Conservation (phyloP, 2,888 invertebrate genomes). For the Pachycephus smyrnensis region DNA sequence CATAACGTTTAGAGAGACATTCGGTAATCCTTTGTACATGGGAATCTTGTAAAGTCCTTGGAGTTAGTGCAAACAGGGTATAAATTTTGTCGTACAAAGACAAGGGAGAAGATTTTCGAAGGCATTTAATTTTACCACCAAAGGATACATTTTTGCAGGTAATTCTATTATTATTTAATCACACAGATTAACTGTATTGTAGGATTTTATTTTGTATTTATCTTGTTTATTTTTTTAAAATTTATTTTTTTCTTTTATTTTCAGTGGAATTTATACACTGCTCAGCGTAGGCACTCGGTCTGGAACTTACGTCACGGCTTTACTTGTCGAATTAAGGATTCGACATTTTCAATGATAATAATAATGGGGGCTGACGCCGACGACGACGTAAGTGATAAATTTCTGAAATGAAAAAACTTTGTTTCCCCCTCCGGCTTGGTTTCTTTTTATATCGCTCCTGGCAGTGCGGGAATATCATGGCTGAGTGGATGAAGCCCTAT, state of each 20-base stretch:
- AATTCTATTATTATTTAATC: neutral
- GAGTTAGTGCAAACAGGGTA: neutral
- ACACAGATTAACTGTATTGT: neutral
- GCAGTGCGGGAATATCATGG: conserved; percentile 7
- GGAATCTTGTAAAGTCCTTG: neutral
- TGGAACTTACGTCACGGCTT: neutral
- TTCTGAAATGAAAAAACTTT: conserved; percentile 10
- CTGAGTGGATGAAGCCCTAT: conserved; percentile 5
- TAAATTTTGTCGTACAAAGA: neutral
- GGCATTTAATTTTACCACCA: neutral
- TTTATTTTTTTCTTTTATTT: too few relatives aligned
- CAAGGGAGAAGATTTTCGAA: neutral
- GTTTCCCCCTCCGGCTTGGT: neutral
- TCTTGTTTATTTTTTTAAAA: conserved; percentile 12
- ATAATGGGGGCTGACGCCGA: neutral
- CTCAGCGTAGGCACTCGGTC: neutral
- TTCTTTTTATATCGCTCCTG: conserved; percentile 4
- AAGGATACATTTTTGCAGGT: neutral
- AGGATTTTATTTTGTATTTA: neutral
- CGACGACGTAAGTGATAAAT: conserved; percentile 6
- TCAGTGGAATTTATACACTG: too few relatives aligned
- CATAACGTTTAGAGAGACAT: neutral
- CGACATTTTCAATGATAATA: neutral
- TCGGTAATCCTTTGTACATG: neutral
- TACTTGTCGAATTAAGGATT: neutral